Evolutionary conservation across 2,113 vertebrate species (phyloP).

Genomic region (Eidolon helvum): DNA sequence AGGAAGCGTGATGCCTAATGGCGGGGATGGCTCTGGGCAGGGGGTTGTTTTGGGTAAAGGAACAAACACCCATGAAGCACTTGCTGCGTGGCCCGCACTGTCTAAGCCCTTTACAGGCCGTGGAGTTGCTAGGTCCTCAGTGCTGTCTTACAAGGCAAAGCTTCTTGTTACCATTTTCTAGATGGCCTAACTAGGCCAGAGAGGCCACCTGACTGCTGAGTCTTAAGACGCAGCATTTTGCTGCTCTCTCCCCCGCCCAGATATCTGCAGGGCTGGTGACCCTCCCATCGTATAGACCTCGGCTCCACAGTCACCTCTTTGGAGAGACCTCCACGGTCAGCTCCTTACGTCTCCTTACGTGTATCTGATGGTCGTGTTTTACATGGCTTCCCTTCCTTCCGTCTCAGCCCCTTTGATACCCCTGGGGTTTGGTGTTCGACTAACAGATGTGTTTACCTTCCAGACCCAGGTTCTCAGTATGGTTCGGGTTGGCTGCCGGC

Average conservation of each 20-base stretch:
- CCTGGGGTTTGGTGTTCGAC: background rate
- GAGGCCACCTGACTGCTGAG: background rate
- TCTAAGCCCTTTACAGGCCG: background rate
- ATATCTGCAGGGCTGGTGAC: background rate
- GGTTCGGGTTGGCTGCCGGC: background rate
- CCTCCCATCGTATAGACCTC: background rate
- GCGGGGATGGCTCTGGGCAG: too few relatives aligned
- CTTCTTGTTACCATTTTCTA: background rate
- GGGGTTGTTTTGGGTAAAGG: background rate
- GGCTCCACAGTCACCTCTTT: background rate
- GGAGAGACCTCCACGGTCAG: background rate
- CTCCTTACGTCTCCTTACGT: background rate
- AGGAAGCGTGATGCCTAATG: background rate
- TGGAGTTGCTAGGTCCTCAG: background rate
- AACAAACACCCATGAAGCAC: background rate
- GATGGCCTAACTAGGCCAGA: background rate
- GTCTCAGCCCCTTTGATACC: background rate
- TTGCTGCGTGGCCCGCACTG: background rate
- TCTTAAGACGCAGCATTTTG: too few relatives aligned
- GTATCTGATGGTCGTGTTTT: background rate
- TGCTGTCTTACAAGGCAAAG: background rate
- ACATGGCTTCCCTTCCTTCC: background rate
- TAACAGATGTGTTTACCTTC: background rate
- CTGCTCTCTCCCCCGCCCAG: background rate
- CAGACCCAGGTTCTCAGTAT: background rate